A percentile compares a stretch with the other conserved stretches of the same genome.
Evolutionary conservation across 1,140 invertebrate species (phyloP).

Genomic region (Bombus pascuorum): DNA sequence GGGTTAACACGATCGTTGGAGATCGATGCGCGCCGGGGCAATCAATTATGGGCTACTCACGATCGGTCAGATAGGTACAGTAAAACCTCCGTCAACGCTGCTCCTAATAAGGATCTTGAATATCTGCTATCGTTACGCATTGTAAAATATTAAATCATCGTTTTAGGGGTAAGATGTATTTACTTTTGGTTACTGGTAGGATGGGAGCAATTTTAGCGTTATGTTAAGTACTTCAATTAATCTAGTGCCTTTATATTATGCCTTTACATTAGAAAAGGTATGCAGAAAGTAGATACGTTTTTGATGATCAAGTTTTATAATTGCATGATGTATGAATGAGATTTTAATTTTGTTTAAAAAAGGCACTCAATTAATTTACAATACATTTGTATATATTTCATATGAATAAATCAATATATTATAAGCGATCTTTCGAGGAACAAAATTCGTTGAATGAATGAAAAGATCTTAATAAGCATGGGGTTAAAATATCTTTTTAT

Average conservation of each 20-base stretch:
- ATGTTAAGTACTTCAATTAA: no score
- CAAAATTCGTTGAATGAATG: no score
- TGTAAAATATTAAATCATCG: no score
- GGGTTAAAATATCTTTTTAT: not conserved
- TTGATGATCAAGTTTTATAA: no score
- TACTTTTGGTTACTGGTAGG: no score
- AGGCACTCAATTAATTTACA: not conserved
- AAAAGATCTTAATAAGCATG: not conserved
- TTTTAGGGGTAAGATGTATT: no score
- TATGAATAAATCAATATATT: not conserved
- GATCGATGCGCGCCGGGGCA: conserved; percentile 18
- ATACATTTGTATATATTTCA: not conserved
- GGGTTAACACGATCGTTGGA: conserved; percentile 41
- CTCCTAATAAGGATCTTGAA: not conserved
- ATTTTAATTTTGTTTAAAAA: not conserved
- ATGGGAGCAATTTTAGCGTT: no score
- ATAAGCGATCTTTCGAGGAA: not conserved
- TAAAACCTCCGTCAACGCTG: conserved; percentile 10
- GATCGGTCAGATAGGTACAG: conserved; percentile 21
- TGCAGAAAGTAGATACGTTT: no score
- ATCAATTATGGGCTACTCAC: conserved; percentile 14
- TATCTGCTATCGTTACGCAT: not conserved
- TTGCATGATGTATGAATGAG: not conserved
- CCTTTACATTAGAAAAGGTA: no score
- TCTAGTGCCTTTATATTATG: no score